phyloP scores from a whole-genome alignment of 2,113 vertebrate genomes.

The Phylloscopus trochiloides region DNA sequence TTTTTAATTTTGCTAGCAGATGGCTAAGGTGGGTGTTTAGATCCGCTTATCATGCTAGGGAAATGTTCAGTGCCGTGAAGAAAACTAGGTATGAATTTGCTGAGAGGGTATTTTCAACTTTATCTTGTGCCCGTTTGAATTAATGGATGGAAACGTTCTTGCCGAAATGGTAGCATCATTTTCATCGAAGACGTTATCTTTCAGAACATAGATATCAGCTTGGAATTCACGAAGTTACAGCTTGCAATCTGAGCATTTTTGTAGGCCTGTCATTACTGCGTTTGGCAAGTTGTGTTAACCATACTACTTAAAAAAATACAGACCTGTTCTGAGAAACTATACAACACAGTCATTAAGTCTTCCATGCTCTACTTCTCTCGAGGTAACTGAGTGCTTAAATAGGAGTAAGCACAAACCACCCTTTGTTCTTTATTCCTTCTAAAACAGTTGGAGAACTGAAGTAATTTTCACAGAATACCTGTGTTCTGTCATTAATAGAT shows the following conservation, averaged over 20 bases:
- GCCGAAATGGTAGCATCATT: neutral
- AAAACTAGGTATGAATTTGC: neutral
- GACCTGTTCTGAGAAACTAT: neutral
- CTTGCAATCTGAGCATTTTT: neutral
- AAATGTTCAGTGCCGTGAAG: neutral
- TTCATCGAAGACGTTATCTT: neutral
- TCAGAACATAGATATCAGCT: fast-evolving
- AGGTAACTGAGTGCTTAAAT: neutral
- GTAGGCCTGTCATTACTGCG: neutral
- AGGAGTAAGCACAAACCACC: neutral
- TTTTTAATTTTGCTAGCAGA: neutral
- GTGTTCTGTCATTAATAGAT: neutral
- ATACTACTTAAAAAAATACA: neutral
- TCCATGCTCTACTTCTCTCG: neutral
- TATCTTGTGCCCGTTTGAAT: neutral
- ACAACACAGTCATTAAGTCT: neutral
- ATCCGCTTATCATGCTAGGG: neutral
- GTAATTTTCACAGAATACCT: neutral
- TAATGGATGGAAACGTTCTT: neutral
- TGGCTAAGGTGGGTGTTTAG: neutral
- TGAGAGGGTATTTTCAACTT: neutral
- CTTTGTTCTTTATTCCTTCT: neutral
- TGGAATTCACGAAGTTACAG: neutral
- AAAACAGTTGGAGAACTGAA: neutral
- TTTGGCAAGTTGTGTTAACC: neutral